Conservation (phyloP, 2,888 invertebrate genomes). For the Apodemia mormo region DNA sequence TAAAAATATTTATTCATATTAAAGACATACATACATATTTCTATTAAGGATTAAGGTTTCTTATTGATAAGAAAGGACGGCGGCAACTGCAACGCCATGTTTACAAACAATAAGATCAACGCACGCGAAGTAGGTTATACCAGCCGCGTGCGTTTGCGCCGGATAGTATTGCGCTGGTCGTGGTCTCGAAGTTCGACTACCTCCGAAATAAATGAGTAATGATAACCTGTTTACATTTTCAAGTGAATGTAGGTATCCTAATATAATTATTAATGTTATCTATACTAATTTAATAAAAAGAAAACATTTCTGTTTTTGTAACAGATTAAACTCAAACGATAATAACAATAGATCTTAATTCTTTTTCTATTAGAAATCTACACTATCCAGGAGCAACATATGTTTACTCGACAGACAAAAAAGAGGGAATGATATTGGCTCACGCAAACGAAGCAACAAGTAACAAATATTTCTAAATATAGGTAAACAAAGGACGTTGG, state of each 20-base stretch:
- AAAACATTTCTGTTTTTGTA: too few species aligned
- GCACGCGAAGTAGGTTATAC: constrained; percentile 78
- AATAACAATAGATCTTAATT: too few species aligned
- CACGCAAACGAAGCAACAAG: too few species aligned
- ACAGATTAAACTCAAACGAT: too few species aligned
- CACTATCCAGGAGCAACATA: too few species aligned
- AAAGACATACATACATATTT: neutral
- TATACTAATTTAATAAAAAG: too few species aligned
- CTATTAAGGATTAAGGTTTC: constrained; percentile 3
- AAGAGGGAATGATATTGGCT: too few species aligned
- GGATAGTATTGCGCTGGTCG: constrained; percentile 75
- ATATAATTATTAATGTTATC: neutral
- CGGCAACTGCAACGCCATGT: constrained; percentile 66
- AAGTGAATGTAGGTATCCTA: neutral
- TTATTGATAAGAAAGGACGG: constrained; percentile 38
- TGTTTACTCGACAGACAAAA: too few species aligned
- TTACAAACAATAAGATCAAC: constrained; percentile 82
- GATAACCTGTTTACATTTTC: constrained; percentile 21
- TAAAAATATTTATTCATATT: neutral
- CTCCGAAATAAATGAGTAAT: constrained; percentile 31
- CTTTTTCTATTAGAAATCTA: too few species aligned
- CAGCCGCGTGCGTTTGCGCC: constrained; percentile 54
- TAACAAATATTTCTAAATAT: too few species aligned
- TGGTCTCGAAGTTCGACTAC: constrained; percentile 51
- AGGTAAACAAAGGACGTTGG: too few species aligned